These are phyloP conservation scores for Paratrypauchen microcephalus DNA, from an alignment of 2,797 vertebrate species.

Conservation along the genomic window DNA sequence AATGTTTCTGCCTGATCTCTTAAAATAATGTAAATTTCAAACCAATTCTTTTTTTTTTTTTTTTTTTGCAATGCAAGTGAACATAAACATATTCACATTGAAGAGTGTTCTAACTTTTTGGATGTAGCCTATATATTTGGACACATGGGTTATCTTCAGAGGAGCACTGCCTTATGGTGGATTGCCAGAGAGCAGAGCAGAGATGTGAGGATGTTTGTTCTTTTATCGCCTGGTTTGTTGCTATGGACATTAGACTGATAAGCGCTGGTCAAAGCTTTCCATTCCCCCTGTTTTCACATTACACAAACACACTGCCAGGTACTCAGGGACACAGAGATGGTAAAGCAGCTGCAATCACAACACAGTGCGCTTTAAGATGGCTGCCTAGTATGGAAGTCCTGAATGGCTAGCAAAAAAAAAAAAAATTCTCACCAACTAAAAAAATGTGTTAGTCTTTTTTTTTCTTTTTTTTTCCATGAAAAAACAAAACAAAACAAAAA, in stretches of 20 bases:
- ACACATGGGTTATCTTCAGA: neutral
- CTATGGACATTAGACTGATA: slow-evolving; percentile 67
- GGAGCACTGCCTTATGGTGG: slow-evolving; percentile 27
- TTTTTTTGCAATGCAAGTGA: neutral
- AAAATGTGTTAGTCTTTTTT: too few species aligned
- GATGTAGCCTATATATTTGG: neutral
- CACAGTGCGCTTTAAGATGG: slow-evolving; percentile 23
- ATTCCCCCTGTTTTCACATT: slow-evolving; percentile 47
- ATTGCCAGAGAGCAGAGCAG: slow-evolving; percentile 25
- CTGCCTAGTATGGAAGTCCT: neutral
- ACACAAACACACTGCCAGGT: slow-evolving; percentile 43
- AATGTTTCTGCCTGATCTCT: neutral
- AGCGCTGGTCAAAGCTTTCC: slow-evolving; percentile 55
- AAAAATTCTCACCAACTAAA: too few species aligned
- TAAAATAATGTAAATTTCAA: too few species aligned
- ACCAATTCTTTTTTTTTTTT: too few species aligned
- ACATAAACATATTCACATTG: neutral
- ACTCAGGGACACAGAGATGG: slow-evolving; percentile 17
- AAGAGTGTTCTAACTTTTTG: neutral
- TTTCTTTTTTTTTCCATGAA: too few species aligned
- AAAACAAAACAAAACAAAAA: too few species aligned
- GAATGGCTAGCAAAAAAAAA: too few species aligned
- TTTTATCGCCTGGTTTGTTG: slow-evolving; percentile 42
- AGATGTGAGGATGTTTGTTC: slow-evolving; percentile 18
- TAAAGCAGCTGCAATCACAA: slow-evolving; percentile 23